phyloP scores from a whole-genome alignment of 1,140 invertebrate genomes.

The Drosophila mayri region DNA sequence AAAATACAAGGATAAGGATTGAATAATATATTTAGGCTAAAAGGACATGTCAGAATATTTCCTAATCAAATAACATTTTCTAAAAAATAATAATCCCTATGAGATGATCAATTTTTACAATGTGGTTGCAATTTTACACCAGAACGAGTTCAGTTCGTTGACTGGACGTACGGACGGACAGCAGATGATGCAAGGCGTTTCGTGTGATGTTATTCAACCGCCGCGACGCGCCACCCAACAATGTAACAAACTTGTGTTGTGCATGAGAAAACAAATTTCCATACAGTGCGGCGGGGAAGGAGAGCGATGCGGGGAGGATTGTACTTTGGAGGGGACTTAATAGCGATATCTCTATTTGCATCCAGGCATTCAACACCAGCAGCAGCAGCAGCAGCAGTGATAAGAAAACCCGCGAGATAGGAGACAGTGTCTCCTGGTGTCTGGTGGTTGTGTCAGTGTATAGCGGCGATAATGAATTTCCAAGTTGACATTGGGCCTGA shows the following conservation, averaged over 20 bases:
- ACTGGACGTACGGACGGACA: constrained; percentile 6
- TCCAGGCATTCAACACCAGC: constrained; percentile 4
- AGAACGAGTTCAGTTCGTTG: constrained; percentile 39
- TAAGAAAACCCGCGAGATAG: constrained; percentile 5
- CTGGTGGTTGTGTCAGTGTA: background rate
- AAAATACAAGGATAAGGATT: too few relatives aligned
- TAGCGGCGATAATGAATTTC: constrained; percentile 56
- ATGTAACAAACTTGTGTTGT: constrained; percentile 38
- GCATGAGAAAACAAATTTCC: constrained; percentile 52
- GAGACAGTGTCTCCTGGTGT: constrained; percentile 1
- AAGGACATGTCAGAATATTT: background rate
- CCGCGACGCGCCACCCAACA: constrained; percentile 10
- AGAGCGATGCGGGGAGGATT: background rate
- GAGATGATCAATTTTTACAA: background rate
- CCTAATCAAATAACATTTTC: background rate
- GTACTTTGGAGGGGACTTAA: constrained; percentile 26
- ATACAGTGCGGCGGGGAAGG: constrained; percentile 9
- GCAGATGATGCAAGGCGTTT: constrained; percentile 35
- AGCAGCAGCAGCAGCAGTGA: background rate
- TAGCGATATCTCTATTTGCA: constrained; percentile 29
- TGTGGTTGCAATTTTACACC: background rate
- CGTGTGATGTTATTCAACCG: constrained; percentile 45
- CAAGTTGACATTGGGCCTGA: constrained; percentile 49
- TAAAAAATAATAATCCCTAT: background rate
- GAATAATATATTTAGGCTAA: too few relatives aligned